These are phyloP conservation scores for Aeoliscus strigatus DNA, from an alignment of 2,797 vertebrate genomes.

Conservation along the genomic window DNA sequence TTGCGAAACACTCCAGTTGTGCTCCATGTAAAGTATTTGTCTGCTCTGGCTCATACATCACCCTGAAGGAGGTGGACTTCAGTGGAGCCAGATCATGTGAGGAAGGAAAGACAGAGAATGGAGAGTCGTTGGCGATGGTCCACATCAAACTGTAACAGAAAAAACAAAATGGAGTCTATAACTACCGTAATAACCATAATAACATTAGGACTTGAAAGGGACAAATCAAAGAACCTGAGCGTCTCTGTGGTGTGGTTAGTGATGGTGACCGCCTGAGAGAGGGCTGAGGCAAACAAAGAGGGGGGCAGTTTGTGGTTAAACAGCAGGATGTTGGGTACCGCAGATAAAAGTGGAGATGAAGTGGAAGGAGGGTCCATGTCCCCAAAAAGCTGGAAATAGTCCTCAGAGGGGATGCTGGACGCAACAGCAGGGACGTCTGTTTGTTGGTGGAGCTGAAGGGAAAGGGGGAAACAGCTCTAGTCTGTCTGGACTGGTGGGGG, in stretches of 20 bases:
- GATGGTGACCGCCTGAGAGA: conserved; percentile 71
- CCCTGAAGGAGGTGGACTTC: conserved; percentile 80
- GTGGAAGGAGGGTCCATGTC: conserved; percentile 9
- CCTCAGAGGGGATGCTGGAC: conserved; percentile 60
- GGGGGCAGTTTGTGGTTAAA: conserved; percentile 73
- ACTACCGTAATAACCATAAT: no score
- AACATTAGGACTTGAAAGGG: no score
- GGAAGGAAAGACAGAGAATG: conserved; percentile 78
- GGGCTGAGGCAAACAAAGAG: conserved; percentile 32
- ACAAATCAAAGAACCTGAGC: conserved; percentile 59
- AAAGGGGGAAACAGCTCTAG: neutral
- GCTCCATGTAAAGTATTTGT: conserved; percentile 75
- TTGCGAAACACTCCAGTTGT: conserved; percentile 87
- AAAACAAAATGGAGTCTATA: neutral
- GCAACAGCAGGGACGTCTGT: conserved; percentile 23
- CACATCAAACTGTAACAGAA: conserved; percentile 72
- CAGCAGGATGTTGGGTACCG: conserved; percentile 75
- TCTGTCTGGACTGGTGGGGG: no score
- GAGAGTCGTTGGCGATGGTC: conserved; percentile 69
- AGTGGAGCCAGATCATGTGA: conserved; percentile 80
- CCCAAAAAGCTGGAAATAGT: conserved; percentile 67
- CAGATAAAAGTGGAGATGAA: conserved; percentile 69
- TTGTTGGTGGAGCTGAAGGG: conserved; percentile 32
- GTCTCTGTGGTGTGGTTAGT: conserved; percentile 84
- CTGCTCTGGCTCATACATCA: conserved; percentile 78